A percentile compares a stretch with the other conserved stretches of the same genome.
phyloP scores from a whole-genome alignment of 2,113 vertebrate genomes.

The Chamaetylas fuelleborni region DNA sequence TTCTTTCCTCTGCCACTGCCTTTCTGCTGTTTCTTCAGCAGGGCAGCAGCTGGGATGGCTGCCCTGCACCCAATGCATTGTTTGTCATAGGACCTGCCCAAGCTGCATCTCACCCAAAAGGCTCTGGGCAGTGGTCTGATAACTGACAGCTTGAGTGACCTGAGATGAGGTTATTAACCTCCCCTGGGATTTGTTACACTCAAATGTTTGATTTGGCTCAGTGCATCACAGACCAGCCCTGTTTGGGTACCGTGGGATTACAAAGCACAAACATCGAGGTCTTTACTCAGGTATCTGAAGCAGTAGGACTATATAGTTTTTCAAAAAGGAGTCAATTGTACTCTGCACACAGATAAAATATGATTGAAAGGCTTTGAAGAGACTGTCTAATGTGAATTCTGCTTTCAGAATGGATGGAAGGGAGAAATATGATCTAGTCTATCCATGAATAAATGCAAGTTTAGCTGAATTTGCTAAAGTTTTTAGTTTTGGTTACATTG shows the following conservation, averaged over 20 bases:
- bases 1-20: background rate
- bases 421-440: background rate
- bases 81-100: fast-evolving
- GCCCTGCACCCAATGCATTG: background rate
- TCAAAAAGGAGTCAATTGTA: background rate
- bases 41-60: background rate
- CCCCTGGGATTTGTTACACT: background rate
- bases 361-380: background rate
- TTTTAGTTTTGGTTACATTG: background rate
- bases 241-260: background rate
- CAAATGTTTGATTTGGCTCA: background rate
- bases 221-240: background rate
- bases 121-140: background rate
- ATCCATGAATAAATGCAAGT: background rate
- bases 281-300: background rate
- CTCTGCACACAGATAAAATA: background rate
- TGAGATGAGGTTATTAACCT: background rate
- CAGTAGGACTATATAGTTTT: background rate
- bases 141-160: background rate
- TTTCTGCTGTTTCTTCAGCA: background rate
- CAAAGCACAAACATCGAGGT: background rate
- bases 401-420: background rate
- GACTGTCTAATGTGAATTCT: background rate
- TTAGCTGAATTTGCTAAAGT: background rate
- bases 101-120: background rate